Evolutionary conservation across 1,140 invertebrate species (phyloP).

Genomic region (Zaprionus capensis): DNA sequence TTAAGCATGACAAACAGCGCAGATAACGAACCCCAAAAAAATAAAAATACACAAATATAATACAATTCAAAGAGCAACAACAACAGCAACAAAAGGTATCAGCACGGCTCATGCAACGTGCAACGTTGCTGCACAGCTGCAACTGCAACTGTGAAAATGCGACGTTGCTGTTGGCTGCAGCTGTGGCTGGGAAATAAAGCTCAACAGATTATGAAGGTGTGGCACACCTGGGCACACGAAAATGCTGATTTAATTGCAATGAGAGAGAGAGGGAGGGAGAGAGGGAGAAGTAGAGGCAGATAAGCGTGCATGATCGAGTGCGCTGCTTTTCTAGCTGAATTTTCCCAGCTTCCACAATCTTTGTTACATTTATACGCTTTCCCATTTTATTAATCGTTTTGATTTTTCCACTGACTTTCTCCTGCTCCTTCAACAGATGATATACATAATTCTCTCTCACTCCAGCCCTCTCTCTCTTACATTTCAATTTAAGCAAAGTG

Average conservation of each 20-base stretch:
- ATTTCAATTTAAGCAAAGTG: constrained; percentile 7
- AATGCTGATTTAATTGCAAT: constrained; percentile 31
- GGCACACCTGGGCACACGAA: constrained; percentile 31
- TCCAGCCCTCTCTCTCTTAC: not conserved
- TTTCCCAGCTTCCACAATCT: constrained; percentile 4
- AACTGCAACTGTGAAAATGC: constrained; percentile 7
- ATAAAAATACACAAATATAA: constrained; percentile 1
- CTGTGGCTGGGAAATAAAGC: constrained; percentile 20
- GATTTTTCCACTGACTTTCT: constrained; percentile 24
- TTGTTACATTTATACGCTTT: constrained; percentile 1
- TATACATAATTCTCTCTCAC: not conserved
- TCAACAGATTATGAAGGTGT: constrained; percentile 25
- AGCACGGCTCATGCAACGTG: not conserved
- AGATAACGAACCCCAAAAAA: constrained; percentile 26
- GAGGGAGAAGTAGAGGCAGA: not conserved
- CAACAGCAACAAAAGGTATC: constrained; percentile 9
- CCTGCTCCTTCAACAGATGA: constrained; percentile 10
- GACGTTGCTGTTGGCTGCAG: constrained; percentile 24
- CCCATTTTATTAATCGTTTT: constrained; percentile 16
- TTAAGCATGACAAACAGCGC: constrained; percentile 30
- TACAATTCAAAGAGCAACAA: not conserved
- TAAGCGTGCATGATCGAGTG: constrained; percentile 12
- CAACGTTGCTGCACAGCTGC: not conserved
- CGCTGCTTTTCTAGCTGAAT: constrained; percentile 6
- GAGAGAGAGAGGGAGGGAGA: not conserved